phyloP scores from a whole-genome alignment of 2,888 invertebrate genomes.

The Amphipyra berbera region DNA sequence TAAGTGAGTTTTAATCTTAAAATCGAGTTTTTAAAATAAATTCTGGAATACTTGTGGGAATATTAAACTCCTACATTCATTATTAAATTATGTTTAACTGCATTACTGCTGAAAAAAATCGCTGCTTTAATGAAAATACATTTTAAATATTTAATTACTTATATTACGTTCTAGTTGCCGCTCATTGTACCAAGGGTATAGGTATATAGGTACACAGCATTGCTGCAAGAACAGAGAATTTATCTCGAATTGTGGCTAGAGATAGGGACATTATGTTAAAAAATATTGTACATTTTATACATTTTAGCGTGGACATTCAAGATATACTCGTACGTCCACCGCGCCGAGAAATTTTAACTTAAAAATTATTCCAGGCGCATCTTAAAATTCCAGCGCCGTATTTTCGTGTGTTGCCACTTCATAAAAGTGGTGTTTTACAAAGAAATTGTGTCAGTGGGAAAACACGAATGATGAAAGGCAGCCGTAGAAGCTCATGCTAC shows the following conservation, averaged over 20 bases:
- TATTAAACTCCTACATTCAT: constrained; percentile 10
- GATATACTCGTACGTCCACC: constrained; percentile 40
- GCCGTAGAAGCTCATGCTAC: constrained; percentile 18
- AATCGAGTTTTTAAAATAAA: constrained; percentile 54
- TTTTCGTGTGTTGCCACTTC: constrained; percentile 63
- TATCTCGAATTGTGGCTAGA: constrained; percentile 18
- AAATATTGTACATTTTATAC: constrained; percentile 45
- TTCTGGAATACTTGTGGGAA: constrained; percentile 30
- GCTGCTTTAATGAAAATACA: neutral
- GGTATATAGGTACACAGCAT: neutral
- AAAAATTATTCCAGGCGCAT: constrained; percentile 47
- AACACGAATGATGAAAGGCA: constrained; percentile 54
- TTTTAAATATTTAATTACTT: neutral
- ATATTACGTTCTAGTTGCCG: no score
- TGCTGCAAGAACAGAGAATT: constrained; percentile 12
- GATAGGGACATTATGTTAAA: constrained; percentile 7
- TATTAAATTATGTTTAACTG: neutral
- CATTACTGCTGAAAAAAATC: neutral
- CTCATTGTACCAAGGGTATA: no score
- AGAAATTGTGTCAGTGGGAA: constrained; percentile 74
- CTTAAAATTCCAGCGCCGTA: constrained; percentile 57
- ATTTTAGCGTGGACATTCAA: constrained; percentile 43
- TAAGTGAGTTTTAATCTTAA: constrained; percentile 68
- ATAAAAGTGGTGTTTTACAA: constrained; percentile 69
- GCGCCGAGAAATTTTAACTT: constrained; percentile 35